A percentile compares a stretch with the other conserved stretches of the same genome.
phyloP scores from a whole-genome alignment of 35 echinoderm and acorn worm species.

The Stichopus chloronotus region DNA sequence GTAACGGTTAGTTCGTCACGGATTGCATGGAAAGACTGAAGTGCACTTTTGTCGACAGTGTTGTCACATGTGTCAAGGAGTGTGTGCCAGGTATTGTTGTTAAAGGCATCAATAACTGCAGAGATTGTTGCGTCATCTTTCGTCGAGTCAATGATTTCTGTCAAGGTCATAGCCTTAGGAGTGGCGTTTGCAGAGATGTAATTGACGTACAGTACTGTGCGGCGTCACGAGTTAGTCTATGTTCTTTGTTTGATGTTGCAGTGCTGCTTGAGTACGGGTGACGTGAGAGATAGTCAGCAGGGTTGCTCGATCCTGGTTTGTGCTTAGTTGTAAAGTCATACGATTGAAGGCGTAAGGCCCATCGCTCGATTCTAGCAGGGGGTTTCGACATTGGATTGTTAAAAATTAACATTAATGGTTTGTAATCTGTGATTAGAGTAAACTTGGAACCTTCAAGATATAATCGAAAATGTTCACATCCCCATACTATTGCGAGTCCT shows the following conservation, averaged over 20 bases:
- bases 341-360: conserved; percentile 52
- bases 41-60: conserved; percentile 5
- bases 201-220: conserved; percentile 55
- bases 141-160: conserved; percentile 37
- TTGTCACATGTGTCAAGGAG: not conserved
- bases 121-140: conserved; percentile 17
- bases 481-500: conserved; percentile 72
- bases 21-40: conserved; percentile 10
- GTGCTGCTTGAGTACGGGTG: not conserved
- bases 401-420: conserved; percentile 25
- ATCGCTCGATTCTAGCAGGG: conserved; percentile 61
- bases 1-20: conserved; percentile 65
- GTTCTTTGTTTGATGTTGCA: not conserved
- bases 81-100: conserved; percentile 23
- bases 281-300: conserved; percentile 66
- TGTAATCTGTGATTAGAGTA: conserved; percentile 6
- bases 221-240: not conserved
- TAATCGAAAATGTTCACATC: conserved; percentile 66
- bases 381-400: conserved; percentile 56
- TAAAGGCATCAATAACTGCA: conserved; percentile 37
- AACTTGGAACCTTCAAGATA: conserved; percentile 51
- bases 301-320: conserved; percentile 57
- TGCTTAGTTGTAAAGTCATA: conserved; percentile 57
- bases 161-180: conserved; percentile 59
- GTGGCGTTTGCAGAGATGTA: conserved; percentile 52